Evolutionary conservation across 1,140 invertebrate species (phyloP).

Genomic region (Pachyrhynchus sulphureomaculatus): DNA sequence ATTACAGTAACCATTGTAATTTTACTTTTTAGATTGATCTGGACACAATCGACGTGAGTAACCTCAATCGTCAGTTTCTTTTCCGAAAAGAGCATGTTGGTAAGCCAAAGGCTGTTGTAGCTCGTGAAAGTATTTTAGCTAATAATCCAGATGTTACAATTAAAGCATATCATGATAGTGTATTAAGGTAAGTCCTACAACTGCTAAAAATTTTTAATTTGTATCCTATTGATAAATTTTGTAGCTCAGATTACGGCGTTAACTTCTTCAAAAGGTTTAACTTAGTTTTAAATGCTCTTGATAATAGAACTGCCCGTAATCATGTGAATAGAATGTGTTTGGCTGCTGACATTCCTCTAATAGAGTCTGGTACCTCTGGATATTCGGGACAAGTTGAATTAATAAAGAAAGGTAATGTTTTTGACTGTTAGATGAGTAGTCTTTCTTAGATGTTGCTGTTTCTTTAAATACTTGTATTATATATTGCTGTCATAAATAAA

Average conservation of each 20-base stretch:
- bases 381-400: conserved; percentile 92
- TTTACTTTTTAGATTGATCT: conserved; percentile 85
- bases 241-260: conserved; percentile 85
- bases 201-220: neutral
- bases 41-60: conserved; percentile 99
- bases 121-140: conserved; percentile 82
- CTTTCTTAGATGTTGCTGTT: no score
- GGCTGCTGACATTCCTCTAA: conserved; percentile 87
- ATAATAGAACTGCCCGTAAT: conserved; percentile 93
- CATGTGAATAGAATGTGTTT: conserved; percentile 99
- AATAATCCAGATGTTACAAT: conserved; percentile 91
- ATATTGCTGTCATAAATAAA: no score
- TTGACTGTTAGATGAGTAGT: no score
- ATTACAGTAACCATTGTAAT: neutral
- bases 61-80: conserved; percentile 97
- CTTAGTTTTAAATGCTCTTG: conserved; percentile 95
- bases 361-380: conserved; percentile 97
- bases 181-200: conserved; percentile 73
- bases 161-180: conserved; percentile 87
- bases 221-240: conserved; percentile 42
- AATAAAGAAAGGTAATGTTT: conserved; percentile 69
- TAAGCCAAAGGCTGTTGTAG: conserved; percentile 90
- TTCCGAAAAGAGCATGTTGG: conserved; percentile 98
- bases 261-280: conserved; percentile 91
- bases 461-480: no score